Percentiles rank a stretch among this genome's conserved stretches.
phyloP scores from a whole-genome alignment of 2,888 invertebrate genomes.

The Eupithecia abbreviata region DNA sequence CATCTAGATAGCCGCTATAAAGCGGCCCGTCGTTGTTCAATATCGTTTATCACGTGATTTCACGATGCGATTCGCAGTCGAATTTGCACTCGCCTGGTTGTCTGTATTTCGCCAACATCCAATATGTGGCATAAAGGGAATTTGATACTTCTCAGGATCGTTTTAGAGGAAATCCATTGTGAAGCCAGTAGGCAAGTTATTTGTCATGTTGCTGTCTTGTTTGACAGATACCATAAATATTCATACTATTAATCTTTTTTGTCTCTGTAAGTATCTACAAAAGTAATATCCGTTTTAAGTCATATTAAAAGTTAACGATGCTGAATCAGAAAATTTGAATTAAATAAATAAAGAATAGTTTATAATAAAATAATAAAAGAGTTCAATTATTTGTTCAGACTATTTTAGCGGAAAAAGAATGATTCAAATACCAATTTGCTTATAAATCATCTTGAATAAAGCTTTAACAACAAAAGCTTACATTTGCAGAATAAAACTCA shows the following conservation, averaged over 20 bases:
- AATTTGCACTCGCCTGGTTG: background rate
- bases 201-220: background rate
- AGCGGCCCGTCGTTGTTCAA: background rate
- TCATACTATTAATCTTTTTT: too few relatives aligned
- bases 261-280: too few relatives aligned
- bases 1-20: background rate
- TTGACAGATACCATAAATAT: too few relatives aligned
- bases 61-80: conserved; percentile 1
- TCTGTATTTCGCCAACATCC: background rate
- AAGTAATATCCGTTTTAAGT: too few relatives aligned
- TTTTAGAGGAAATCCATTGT: background rate
- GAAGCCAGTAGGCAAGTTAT: background rate
- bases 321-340: too few relatives aligned
- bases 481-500: conserved; percentile 9
- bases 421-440: conserved; percentile 1
- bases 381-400: background rate
- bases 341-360: too few relatives aligned
- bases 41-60: conserved; percentile 16
- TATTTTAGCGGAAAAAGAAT: background rate
- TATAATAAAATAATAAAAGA: too few relatives aligned
- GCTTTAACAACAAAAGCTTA: conserved; percentile 9
- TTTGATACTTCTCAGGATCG: background rate
- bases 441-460: background rate
- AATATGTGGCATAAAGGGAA: background rate
- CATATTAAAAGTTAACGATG: too few relatives aligned